Evolutionary conservation across 2,888 invertebrate genomes (phyloP).

Genomic region (Plusia festucae): DNA sequence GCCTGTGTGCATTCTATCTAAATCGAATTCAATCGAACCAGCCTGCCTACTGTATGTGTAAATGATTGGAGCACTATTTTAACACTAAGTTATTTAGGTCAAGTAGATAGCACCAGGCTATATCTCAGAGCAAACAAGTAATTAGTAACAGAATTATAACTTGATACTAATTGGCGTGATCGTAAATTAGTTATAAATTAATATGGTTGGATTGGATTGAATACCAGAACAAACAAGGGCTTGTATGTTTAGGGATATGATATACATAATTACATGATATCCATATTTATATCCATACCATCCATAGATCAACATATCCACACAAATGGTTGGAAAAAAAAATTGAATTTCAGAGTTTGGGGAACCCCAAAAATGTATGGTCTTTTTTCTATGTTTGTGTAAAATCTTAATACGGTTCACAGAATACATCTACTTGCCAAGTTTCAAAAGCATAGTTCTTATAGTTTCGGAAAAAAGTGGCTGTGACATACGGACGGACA

Average conservation of each 20-base stretch:
- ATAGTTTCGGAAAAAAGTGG: no score
- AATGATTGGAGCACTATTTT: constrained; percentile 48
- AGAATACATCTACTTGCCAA: no score
- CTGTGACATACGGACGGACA: no score
- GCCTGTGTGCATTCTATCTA: constrained; percentile 12
- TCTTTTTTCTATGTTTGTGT: no score
- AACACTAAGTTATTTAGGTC: constrained; percentile 61
- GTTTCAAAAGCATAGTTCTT: no score
- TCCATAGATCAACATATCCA: no score
- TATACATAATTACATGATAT: not conserved
- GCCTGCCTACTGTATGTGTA: constrained; percentile 52
- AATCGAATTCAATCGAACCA: constrained; percentile 48
- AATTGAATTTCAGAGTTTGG: no score
- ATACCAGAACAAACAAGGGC: constrained; percentile 29
- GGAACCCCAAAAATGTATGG: no score
- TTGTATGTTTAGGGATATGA: not conserved
- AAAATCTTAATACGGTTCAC: no score
- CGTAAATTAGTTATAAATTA: constrained; percentile 58
- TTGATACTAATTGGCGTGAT: constrained; percentile 65
- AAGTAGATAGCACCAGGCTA: constrained; percentile 57
- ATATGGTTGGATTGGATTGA: constrained; percentile 43
- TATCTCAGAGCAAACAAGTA: constrained; percentile 67
- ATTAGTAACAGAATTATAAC: constrained; percentile 69
- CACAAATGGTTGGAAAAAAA: no score
- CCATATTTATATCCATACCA: no score